Percentiles rank a stretch among this genome's conserved stretches.
Evolutionary conservation across 1,140 invertebrate species (phyloP).

Genomic region (Pygmarrhopalites habei): DNA sequence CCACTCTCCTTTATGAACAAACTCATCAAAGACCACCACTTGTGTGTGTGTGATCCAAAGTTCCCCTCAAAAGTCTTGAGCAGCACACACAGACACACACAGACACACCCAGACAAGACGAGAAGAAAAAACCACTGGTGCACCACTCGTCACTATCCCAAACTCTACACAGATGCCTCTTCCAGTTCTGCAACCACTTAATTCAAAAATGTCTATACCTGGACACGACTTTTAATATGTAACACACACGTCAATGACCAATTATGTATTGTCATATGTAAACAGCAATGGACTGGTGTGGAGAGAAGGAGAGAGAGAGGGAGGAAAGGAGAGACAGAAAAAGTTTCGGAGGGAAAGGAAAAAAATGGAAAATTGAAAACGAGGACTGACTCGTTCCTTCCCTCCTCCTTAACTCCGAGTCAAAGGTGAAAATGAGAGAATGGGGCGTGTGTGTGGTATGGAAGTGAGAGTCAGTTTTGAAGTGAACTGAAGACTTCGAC

Average conservation of each 20-base stretch:
- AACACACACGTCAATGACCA: too few species aligned
- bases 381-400: neutral
- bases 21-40: neutral
- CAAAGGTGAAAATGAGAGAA: constrained; percentile 16
- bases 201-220: too few species aligned
- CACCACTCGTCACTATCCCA: neutral
- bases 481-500: constrained; percentile 30
- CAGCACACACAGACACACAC: neutral
- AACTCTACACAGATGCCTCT: neutral
- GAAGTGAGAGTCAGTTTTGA: constrained; percentile 20
- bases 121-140: neutral
- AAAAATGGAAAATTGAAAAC: too few species aligned
- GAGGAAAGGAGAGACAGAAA: neutral
- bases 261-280: too few species aligned
- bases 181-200: too few species aligned
- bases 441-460: constrained; percentile 6
- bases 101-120: neutral
- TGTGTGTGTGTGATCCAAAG: too few species aligned
- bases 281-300: too few species aligned
- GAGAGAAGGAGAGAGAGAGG: neutral
- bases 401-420: neutral
- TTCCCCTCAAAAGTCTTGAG: neutral
- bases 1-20: neutral
- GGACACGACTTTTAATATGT: too few species aligned
- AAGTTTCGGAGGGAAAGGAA: too few species aligned